phyloP scores from a whole-genome alignment of 2,888 invertebrate species.

The Netelia inedita region DNA sequence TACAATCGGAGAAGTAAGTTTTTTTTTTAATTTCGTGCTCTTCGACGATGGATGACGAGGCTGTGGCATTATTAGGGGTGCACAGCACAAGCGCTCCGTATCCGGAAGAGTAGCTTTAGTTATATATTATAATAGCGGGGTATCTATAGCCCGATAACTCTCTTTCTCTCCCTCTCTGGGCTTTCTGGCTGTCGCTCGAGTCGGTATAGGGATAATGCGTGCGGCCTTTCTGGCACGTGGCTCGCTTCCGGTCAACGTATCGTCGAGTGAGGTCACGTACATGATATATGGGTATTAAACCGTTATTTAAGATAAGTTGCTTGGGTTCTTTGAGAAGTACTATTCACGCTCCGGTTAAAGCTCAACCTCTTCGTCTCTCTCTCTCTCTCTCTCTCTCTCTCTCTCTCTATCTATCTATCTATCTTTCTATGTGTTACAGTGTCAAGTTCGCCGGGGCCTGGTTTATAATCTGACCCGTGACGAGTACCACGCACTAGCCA shows the following conservation, averaged over 20 bases:
- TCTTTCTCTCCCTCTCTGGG: constrained; percentile 41
- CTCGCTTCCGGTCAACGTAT: constrained; percentile 70
- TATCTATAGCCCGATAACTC: constrained; percentile 33
- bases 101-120: constrained; percentile 57
- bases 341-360: neutral
- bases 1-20: neutral
- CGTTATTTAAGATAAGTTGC: constrained; percentile 67
- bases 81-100: constrained; percentile 57
- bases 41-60: neutral
- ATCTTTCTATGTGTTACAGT: constrained; percentile 52
- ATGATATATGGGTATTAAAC: constrained; percentile 64
- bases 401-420: neutral
- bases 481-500: neutral
- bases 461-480: constrained; percentile 3
- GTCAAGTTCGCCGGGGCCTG: constrained; percentile 63
- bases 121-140: constrained; percentile 51
- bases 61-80: neutral
- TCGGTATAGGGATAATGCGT: constrained; percentile 64
- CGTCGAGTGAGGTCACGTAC: constrained; percentile 69
- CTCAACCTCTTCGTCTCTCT: neutral
- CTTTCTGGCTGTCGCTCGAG: constrained; percentile 47
- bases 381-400: neutral
- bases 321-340: constrained; percentile 55
- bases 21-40: neutral
- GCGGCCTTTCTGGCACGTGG: constrained; percentile 73